Evolutionary conservation across 2,113 vertebrate species (phyloP).

Genomic region (Catharus bicknelli): DNA sequence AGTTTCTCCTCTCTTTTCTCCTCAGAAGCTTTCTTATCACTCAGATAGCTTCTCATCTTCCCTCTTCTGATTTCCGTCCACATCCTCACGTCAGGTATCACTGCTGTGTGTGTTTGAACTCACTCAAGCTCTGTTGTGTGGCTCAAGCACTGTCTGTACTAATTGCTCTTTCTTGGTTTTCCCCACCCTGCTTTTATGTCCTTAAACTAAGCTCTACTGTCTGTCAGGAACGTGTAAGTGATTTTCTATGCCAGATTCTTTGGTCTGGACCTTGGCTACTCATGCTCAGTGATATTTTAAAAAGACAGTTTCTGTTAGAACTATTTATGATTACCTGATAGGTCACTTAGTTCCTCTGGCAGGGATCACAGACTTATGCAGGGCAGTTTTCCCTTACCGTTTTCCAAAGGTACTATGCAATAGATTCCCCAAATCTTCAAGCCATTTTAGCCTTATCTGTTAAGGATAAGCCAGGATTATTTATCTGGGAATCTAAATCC

Average conservation of each 20-base stretch:
- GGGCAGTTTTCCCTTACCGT: neutral
- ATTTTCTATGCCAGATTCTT: neutral
- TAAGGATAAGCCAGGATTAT: neutral
- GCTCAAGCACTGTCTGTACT: constrained; percentile 10
- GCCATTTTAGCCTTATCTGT: neutral
- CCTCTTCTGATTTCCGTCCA: constrained; percentile 91
- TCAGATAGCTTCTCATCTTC: constrained; percentile 98
- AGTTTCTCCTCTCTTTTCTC: constrained; percentile 75
- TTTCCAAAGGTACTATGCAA: neutral
- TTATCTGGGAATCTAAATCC: neutral
- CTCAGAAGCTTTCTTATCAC: constrained; percentile 91
- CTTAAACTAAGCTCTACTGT: neutral
- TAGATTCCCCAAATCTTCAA: neutral
- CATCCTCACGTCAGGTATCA: constrained; percentile 86
- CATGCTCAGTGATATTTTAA: neutral
- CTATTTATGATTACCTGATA: neutral
- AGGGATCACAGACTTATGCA: neutral
- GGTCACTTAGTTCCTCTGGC: neutral
- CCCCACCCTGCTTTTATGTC: neutral
- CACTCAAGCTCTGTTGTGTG: constrained; percentile 42
- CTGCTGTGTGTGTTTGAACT: constrained; percentile 53
- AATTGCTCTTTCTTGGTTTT: neutral
- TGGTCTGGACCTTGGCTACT: neutral
- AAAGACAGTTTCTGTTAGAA: neutral
- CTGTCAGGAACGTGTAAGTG: neutral